Conservation (phyloP, 2,797 vertebrate species). For the Melanotaenia nigrans region DNA sequence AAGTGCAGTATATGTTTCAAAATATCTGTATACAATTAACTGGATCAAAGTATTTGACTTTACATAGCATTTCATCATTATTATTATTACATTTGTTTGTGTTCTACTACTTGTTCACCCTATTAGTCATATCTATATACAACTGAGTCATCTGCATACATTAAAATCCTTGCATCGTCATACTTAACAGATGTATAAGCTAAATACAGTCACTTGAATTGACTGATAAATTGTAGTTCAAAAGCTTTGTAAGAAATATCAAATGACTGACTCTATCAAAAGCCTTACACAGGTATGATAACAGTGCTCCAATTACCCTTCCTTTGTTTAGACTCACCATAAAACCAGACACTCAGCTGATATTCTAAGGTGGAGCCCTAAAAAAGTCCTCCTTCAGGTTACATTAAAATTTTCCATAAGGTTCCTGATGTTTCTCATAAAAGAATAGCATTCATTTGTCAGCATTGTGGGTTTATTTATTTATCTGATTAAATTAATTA, state of each 20-base stretch:
- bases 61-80: background rate
- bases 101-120: background rate
- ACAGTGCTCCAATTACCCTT: too few relatives aligned
- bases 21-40: background rate
- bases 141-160: background rate
- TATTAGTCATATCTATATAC: background rate
- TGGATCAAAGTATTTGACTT: background rate
- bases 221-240: background rate
- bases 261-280: background rate
- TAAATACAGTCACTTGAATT: background rate
- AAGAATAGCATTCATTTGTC: too few relatives aligned
- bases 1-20: too few relatives aligned
- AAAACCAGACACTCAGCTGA: too few relatives aligned
- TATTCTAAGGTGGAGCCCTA: too few relatives aligned
- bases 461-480: too few relatives aligned
- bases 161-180: background rate
- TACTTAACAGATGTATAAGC: background rate
- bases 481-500: too few relatives aligned
- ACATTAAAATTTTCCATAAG: too few relatives aligned
- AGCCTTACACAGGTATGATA: background rate
- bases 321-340: background rate
- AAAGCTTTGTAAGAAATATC: background rate
- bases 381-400: too few relatives aligned
- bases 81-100: background rate
- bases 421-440: too few relatives aligned